Conservation (phyloP, 2,888 invertebrate genomes). For the Tuta absoluta region DNA sequence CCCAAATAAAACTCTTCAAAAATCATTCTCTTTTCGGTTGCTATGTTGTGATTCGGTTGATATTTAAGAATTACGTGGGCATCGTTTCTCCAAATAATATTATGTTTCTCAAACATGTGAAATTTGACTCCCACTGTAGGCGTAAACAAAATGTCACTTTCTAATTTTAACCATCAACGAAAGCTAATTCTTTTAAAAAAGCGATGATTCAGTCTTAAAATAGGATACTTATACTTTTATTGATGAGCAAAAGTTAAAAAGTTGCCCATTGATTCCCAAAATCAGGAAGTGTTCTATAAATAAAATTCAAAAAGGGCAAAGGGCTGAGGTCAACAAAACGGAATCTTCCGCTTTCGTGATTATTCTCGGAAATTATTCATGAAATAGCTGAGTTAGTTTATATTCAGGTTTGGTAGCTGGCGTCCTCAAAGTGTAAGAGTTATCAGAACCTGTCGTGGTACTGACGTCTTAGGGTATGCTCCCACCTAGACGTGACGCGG, state of each 20-base stretch:
- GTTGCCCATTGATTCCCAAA: neutral
- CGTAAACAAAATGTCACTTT: no score
- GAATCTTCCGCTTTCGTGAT: slow-evolving; percentile 1
- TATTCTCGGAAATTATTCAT: slow-evolving; percentile 1
- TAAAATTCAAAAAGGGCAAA: neutral
- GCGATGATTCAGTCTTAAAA: no score
- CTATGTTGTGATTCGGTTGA: no score
- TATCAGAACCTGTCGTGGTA: neutral
- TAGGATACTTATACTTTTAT: no score
- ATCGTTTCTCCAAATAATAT: neutral
- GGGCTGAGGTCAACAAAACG: neutral
- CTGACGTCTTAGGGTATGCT: no score
- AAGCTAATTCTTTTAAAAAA: no score
- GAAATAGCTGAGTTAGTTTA: neutral
- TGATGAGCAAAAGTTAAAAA: neutral
- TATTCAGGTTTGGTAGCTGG: neutral
- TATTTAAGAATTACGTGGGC: neutral
- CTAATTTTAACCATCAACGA: no score
- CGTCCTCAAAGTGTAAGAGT: neutral
- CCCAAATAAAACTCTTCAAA: no score
- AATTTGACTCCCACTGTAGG: no score
- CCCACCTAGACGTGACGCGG: no score
- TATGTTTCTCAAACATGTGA: no score
- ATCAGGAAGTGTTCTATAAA: neutral
- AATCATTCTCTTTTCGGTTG: neutral